Percentiles rank a stretch among this genome's conserved stretches.
Conservation (phyloP, 2,797 vertebrate species). For the Neostethus bicornis region DNA sequence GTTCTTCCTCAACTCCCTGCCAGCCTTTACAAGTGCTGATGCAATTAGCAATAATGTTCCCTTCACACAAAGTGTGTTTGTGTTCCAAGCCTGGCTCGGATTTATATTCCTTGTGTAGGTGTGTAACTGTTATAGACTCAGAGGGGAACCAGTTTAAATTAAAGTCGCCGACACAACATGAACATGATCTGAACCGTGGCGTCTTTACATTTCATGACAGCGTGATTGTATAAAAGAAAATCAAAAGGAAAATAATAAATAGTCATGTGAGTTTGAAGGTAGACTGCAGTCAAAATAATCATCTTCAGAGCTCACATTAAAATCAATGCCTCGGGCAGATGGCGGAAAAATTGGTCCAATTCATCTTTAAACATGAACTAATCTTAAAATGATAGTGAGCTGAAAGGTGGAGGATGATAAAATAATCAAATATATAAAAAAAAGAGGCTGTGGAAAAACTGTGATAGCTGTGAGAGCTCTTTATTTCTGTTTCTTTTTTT, state of each 20-base stretch:
- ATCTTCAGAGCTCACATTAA: constrained; percentile 2
- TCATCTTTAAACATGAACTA: constrained; percentile 16
- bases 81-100: constrained; percentile 5
- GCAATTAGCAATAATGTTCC: constrained; percentile 28
- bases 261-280: background rate
- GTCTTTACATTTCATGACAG: constrained; percentile 3
- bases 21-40: constrained; percentile 30
- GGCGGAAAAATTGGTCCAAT: constrained; percentile 9
- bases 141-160: background rate
- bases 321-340: background rate
- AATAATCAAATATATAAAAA: constrained; percentile 16
- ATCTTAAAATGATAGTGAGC: constrained; percentile 3
- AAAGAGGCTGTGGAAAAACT: constrained; percentile 13
- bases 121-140: constrained; percentile 11
- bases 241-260: background rate
- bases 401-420: constrained; percentile 10
- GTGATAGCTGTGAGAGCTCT: constrained; percentile 1
- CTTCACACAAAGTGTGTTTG: constrained; percentile 12
- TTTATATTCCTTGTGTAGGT: constrained; percentile 10
- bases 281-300: background rate
- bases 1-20: constrained; percentile 25
- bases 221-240: background rate
- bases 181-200: background rate
- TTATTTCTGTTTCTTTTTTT: background rate
- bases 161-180: constrained; percentile 1